Conservation (phyloP, 2,888 invertebrate genomes). For the Sturmia bella region DNA sequence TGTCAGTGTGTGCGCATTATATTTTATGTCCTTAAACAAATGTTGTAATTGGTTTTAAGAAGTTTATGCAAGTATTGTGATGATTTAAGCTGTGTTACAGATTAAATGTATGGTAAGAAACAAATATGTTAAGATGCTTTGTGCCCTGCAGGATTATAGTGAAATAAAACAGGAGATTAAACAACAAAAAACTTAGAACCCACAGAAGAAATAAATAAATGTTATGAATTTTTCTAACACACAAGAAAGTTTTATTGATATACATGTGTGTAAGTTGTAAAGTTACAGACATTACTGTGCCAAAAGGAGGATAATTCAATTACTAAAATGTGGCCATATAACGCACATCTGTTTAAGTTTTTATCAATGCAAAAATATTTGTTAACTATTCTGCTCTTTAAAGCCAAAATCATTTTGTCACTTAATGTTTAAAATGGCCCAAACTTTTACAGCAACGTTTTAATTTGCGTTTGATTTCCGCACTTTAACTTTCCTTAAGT, state of each 20-base stretch:
- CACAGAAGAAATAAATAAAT: background rate
- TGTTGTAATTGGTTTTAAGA: constrained; percentile 47
- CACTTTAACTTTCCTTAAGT: too few relatives aligned
- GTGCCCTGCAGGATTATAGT: constrained; percentile 1
- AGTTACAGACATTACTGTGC: too few relatives aligned
- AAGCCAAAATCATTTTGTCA: too few relatives aligned
- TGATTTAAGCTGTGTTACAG: constrained; percentile 47
- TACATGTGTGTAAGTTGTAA: too few relatives aligned
- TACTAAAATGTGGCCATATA: too few relatives aligned
- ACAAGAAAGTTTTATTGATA: background rate
- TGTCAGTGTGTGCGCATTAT: constrained; percentile 31
- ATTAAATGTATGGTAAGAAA: constrained; percentile 20
- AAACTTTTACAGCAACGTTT: too few relatives aligned
- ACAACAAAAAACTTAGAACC: background rate
- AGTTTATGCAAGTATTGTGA: constrained; percentile 41
- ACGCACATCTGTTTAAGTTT: too few relatives aligned
- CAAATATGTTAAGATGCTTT: constrained; percentile 19
- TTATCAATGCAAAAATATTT: too few relatives aligned
- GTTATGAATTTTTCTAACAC: background rate
- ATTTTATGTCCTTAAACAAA: constrained; percentile 39
- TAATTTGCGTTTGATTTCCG: too few relatives aligned
- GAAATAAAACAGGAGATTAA: constrained; percentile 1
- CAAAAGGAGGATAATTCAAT: too few relatives aligned
- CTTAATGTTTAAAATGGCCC: too few relatives aligned
- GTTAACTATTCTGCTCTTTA: too few relatives aligned